Percentiles rank a stretch among this genome's conserved stretches.
Evolutionary conservation across 2,113 vertebrate species (phyloP).

Genomic region (Vimba vimba): DNA sequence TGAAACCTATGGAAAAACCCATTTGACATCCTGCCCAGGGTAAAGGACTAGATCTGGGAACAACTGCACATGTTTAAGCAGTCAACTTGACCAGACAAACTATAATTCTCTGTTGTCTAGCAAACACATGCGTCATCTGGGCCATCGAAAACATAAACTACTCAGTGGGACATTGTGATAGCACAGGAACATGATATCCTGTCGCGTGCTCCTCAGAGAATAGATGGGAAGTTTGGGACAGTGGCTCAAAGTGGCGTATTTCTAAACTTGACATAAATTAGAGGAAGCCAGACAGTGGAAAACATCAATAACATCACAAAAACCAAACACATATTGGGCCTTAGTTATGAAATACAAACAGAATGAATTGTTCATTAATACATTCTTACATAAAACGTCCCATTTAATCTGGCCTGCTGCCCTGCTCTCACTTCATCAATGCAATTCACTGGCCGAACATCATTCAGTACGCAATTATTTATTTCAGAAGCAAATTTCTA

Average conservation of each 20-base stretch:
- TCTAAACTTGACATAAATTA: constrained; percentile 3
- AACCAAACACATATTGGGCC: neutral
- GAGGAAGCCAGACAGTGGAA: neutral
- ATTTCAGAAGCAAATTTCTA: neutral
- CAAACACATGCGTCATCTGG: neutral
- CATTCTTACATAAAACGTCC: neutral
- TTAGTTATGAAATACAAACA: neutral
- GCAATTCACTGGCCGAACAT: neutral
- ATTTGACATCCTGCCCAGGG: neutral
- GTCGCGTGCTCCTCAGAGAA: neutral
- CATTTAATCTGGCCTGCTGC: neutral
- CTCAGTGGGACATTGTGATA: neutral
- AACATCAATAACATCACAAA: constrained; percentile 20
- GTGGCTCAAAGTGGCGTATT: neutral
- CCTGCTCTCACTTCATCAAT: neutral
- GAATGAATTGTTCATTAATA: neutral
- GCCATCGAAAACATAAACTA: constrained; percentile 8
- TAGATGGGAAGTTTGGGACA: constrained; percentile 29
- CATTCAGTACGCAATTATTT: neutral
- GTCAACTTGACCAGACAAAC: neutral
- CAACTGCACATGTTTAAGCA: constrained; percentile 5
- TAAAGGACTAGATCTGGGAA: neutral
- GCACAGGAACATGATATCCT: constrained; percentile 20
- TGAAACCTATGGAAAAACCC: constrained; percentile 34
- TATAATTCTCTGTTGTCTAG: constrained; percentile 1